phyloP scores from a whole-genome alignment of 2,888 invertebrate species.

The Microctonus aethiopoides region DNA sequence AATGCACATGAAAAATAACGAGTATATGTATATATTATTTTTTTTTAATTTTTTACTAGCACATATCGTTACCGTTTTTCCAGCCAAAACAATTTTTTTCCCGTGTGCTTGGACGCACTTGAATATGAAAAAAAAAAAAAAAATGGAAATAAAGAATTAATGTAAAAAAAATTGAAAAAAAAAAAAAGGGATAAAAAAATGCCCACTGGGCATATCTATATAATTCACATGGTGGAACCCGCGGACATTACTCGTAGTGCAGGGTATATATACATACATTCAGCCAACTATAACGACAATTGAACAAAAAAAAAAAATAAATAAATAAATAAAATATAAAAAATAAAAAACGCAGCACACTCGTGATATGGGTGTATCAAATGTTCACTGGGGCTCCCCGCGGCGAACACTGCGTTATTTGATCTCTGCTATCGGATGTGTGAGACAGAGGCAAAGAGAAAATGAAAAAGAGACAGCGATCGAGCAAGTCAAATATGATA shows the following conservation, averaged over 20 bases:
- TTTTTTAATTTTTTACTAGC: background rate
- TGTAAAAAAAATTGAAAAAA: background rate
- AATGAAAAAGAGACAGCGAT: constrained; percentile 23
- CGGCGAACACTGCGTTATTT: constrained; percentile 19
- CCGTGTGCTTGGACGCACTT: background rate
- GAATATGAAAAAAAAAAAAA: background rate
- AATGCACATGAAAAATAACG: constrained; percentile 27
- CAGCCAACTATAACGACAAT: constrained; percentile 23
- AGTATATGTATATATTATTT: constrained; percentile 11
- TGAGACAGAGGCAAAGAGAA: constrained; percentile 6
- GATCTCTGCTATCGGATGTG: constrained; percentile 19
- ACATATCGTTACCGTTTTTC: constrained; percentile 23
- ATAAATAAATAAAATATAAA: no score
- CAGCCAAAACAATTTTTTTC: constrained; percentile 21
- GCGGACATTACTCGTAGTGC: background rate
- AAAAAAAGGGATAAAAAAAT: constrained; percentile 4
- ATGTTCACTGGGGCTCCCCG: constrained; percentile 9
- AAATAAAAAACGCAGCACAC: constrained; percentile 22
- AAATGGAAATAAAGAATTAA: background rate
- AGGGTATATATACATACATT: background rate
- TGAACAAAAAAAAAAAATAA: constrained; percentile 30
- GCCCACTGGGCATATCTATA: constrained; percentile 32
- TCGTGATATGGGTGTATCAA: constrained; percentile 30
- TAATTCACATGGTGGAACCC: constrained; percentile 27
- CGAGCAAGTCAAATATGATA: no score